Base-by-base conservation (phyloP, 1,140 invertebrate species). In the Mamestra configurata region DNA sequence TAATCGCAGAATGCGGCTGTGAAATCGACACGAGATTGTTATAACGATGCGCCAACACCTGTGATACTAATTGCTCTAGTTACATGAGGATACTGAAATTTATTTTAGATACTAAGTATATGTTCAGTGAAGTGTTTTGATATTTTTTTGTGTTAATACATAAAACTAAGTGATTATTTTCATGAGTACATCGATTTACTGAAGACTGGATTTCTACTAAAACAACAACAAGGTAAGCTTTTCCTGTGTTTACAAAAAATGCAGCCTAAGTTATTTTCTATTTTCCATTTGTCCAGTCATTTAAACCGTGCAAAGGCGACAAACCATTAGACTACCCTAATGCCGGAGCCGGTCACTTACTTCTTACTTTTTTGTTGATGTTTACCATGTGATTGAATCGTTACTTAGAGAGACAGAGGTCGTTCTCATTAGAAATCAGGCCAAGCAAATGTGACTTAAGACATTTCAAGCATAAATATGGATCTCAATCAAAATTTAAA, bases 31-130 rank as follows among this genome's bases (percentile, higher is more conserved):
- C 85, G 43, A 86, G 51, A 83, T 85, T 77, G 70, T 93, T 94
- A 93, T 94, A 94, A 93, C 93, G 88, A 90, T 79, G 82, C 88
- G 91, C 88, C 82, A 89, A 89, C 79, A 64, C 57, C 83, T 92
- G 92, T 93, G 93, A 93, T 93, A 89, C 68, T 80, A 79, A 85
- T 86, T 83, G 77, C 75, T 78, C 79, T 88, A 88, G 83, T 89
- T 92, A 85, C 84, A 86, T 91, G 84, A 88, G 84, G 84, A 89
- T 92, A 91, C 86, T 89, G 84, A 90, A 84, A 88, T 86, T 83
- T 88, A 82, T 84, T 89, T 89, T 87, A 79, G 61, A 79, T 70
- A 86, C 85, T 76, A 79, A n/a, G 80, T 89, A 81, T 79, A 84
- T 79, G 81, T 90, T 89, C 78, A 89, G 92, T 94, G 93, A 85